Evolutionary conservation across 2,113 vertebrate genomes (phyloP), one percentile per base, ranked within the genome.

Genomic region (Cinclus cinclus): DNA sequence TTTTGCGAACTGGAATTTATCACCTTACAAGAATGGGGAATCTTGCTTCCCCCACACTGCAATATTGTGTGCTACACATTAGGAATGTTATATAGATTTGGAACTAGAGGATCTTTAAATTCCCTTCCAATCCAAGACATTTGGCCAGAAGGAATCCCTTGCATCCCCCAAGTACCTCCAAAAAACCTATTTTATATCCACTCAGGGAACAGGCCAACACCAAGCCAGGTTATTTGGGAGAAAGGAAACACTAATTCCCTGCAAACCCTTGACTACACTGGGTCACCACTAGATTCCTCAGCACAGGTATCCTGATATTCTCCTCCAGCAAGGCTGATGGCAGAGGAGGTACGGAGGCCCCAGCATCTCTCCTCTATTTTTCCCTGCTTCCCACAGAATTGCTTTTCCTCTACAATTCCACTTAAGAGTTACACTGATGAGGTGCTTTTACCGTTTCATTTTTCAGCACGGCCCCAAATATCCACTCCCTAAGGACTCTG

Each of bases 61-160:
- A 41, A 5, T 3, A 20, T 4, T 22, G 1, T 5, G 6, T 9
- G 37, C 12, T 50, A 6, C 3, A 2, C 6, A 14, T 67, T 28
- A 46, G 22, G 22, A 50, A 65, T 23, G 50, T 9, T 17, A 15
- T 0, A 23, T 1, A 63, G 14, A 27, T 37, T 28, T 65, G 23
- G 31, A 74, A 37, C 37, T 7, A 2, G 15, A 30, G 24, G 37
- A 52, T 15, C 87, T 75, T 30, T 46, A 39, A 41, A 33, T 39
- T 60, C 62, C 47, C n/a, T 75, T 35, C 39, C 78, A 53, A 7
- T 15, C 39, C 39, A 68, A 53, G 46, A 10, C 28, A 53, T 10
- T 53, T 15, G 39, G 15, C 37, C 49, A 35, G 35, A 20, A 68
- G 39, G 39, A 55, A 71, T 31, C 19, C 11, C 31, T 6, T 9